These are phyloP conservation scores for Microplitis manilae DNA, from an alignment of 2,888 invertebrate genomes.

Conservation along the genomic window DNA sequence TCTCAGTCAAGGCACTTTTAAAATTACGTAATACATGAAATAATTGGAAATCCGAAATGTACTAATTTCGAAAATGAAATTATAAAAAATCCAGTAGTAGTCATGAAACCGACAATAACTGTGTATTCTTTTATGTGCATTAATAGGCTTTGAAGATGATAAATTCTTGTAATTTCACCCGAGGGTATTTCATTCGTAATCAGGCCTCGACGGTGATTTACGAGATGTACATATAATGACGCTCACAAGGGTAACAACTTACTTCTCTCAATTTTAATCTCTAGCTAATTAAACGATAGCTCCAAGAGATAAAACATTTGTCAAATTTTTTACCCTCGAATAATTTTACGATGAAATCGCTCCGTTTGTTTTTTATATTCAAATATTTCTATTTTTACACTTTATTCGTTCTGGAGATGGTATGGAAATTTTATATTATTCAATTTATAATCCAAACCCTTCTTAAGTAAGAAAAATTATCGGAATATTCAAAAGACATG, in stretches of 20 bases:
- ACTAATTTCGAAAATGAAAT: neutral
- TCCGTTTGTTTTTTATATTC: neutral
- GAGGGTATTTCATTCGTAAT: slow-evolving; percentile 48
- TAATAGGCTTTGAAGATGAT: slow-evolving; percentile 30
- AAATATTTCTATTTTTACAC: neutral
- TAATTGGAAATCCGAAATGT: neutral
- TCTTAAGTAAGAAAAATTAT: no score
- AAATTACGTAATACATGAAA: neutral
- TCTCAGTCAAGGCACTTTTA: neutral
- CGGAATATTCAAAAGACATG: no score
- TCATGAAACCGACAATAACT: neutral
- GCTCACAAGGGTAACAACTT: slow-evolving; percentile 49
- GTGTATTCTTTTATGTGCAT: neutral
- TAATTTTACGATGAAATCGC: neutral
- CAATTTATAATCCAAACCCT: no score
- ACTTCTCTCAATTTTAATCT: slow-evolving; percentile 51
- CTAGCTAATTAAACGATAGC: slow-evolving; percentile 51
- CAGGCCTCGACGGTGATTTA: slow-evolving; percentile 48
- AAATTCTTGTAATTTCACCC: slow-evolving; percentile 44
- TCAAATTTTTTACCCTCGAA: neutral
- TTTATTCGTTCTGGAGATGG: no score
- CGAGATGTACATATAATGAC: slow-evolving; percentile 48
- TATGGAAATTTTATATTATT: no score
- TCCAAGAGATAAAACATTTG: slow-evolving; percentile 41
- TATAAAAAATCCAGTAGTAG: neutral